These are phyloP conservation scores for Linepithema humile DNA, from an alignment of 1,140 invertebrate genomes.

Conservation along the genomic window DNA sequence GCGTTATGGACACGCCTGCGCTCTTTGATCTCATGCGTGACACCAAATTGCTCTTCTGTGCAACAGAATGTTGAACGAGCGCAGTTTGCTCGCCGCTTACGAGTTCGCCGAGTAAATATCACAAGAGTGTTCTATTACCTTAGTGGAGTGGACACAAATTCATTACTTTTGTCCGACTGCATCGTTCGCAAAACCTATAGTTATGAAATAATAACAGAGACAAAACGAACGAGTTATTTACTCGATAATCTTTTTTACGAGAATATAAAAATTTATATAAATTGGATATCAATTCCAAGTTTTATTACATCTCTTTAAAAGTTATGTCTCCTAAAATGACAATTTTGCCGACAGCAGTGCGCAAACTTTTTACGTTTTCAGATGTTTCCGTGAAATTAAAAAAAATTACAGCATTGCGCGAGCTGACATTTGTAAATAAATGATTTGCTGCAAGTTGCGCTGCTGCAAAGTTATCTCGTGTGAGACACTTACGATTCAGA, in stretches of 20 bases:
- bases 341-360: not conserved
- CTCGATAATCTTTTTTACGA: not conserved
- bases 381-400: not conserved
- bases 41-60: constrained; percentile 38
- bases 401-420: not conserved
- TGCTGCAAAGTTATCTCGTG: constrained; percentile 2
- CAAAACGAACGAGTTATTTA: not conserved
- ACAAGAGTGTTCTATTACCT: constrained; percentile 28
- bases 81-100: constrained; percentile 31
- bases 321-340: not conserved
- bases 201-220: not conserved
- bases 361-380: not conserved
- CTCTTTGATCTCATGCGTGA: constrained; percentile 49
- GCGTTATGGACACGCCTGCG: constrained; percentile 1
- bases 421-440: constrained; percentile 14
- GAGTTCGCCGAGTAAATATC: constrained; percentile 42
- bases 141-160: constrained; percentile 3
- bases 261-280: not conserved
- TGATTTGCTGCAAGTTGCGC: not conserved
- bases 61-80: constrained; percentile 25
- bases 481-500: constrained; percentile 18
- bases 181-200: not conserved
- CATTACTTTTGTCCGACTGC: constrained; percentile 21
- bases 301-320: not conserved
- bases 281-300: not conserved